phyloP scores from a whole-genome alignment of 2,113 vertebrate species.

The Cavia aperea region DNA sequence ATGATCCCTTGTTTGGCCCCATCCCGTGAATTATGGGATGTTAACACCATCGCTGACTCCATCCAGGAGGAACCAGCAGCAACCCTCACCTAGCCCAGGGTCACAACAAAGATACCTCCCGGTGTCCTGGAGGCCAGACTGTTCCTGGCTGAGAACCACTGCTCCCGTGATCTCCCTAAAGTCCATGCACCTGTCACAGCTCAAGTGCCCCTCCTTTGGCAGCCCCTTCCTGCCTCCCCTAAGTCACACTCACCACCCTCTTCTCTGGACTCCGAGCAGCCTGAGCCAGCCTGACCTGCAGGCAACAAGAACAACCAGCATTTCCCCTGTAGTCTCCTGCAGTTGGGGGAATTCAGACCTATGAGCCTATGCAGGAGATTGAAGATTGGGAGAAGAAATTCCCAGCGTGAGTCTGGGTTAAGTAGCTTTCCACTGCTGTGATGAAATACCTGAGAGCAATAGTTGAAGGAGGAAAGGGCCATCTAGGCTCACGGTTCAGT shows the following conservation, averaged over 20 bases:
- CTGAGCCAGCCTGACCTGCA: neutral
- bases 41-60: neutral
- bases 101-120: neutral
- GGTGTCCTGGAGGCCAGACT: neutral
- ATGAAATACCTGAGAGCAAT: neutral
- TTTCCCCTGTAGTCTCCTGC: neutral
- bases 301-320: neutral
- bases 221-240: neutral
- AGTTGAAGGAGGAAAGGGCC: neutral
- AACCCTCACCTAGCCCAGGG: fast-evolving
- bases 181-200: neutral
- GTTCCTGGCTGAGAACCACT: neutral
- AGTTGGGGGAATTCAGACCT: neutral
- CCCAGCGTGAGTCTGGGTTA: neutral
- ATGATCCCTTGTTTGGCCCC: neutral
- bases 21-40: neutral
- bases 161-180: neutral
- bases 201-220: neutral
- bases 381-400: neutral
- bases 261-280: neutral
- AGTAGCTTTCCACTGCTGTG: neutral
- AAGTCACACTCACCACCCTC: neutral
- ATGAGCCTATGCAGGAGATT: neutral
- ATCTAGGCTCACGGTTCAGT: neutral
- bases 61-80: too few species aligned